Percentiles rank a stretch among this genome's conserved stretches.
phyloP scores from a whole-genome alignment of 2,888 invertebrate genomes.

The Galerucella calmariensis region DNA sequence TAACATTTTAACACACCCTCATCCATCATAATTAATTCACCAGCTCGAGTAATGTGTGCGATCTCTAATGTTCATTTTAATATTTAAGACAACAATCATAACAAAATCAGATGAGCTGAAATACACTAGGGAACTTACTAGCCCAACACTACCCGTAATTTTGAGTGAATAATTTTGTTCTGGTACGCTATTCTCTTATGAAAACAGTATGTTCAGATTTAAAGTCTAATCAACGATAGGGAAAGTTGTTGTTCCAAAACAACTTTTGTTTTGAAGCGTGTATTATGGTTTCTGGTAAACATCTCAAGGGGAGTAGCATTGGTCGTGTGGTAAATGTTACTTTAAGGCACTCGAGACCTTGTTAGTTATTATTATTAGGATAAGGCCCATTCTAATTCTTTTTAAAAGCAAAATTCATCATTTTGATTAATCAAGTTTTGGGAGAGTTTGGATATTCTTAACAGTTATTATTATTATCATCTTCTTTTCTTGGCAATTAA shows the following conservation, averaged over 20 bases:
- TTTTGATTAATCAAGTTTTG: too few species aligned
- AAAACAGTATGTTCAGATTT: conserved; percentile 36
- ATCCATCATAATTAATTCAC: neutral
- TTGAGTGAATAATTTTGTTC: conserved; percentile 7
- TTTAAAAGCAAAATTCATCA: neutral
- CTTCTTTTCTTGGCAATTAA: too few species aligned
- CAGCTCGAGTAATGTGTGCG: neutral
- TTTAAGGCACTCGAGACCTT: neutral
- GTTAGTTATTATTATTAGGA: conserved; percentile 1
- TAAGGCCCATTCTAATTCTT: neutral
- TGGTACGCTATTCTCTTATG: neutral
- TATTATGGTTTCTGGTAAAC: conserved; percentile 27
- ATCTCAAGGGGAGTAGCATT: conserved; percentile 23
- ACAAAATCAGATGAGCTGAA: conserved; percentile 1
- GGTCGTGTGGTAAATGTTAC: conserved; percentile 22
- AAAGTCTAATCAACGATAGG: conserved; percentile 35
- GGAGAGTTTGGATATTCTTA: too few species aligned
- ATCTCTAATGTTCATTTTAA: neutral
- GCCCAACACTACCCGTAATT: neutral
- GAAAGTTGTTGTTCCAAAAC: conserved; percentile 32
- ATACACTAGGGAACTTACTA: conserved; percentile 5
- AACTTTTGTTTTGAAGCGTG: conserved; percentile 30
- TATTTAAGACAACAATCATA: neutral
- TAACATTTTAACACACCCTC: neutral
- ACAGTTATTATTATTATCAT: too few species aligned